Percentiles rank a stretch among this genome's conserved stretches.
Evolutionary conservation across 2,113 vertebrate species (phyloP).

Genomic region (Onychorhynchus coronatus): DNA sequence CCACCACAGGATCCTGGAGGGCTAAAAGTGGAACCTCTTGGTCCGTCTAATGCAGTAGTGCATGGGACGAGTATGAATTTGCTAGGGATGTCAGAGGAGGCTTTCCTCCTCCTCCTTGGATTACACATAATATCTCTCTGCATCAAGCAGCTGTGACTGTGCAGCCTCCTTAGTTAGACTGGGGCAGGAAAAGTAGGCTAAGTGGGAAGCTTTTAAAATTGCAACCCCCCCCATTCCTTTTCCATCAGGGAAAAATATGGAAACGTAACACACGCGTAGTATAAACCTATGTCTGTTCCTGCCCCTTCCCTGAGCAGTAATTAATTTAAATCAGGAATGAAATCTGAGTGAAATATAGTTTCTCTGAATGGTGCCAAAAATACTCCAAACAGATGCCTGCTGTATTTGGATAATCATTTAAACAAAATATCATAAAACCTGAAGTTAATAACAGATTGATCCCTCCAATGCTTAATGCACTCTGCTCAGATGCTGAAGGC

Average conservation of each 20-base stretch:
- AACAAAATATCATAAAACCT: background rate
- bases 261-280: accelerated
- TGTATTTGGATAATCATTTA: background rate
- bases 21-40: accelerated
- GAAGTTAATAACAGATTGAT: background rate
- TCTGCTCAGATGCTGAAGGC: background rate
- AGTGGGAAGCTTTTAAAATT: background rate
- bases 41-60: background rate
- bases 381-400: background rate
- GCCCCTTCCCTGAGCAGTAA: background rate
- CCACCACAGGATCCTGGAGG: accelerated
- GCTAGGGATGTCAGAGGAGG: background rate
- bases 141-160: background rate
- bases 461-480: background rate
- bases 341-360: background rate
- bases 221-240: background rate
- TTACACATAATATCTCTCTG: background rate
- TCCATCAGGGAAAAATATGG: background rate
- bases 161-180: background rate
- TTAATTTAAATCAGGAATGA: background rate
- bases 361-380: background rate
- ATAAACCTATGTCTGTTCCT: background rate
- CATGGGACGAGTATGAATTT: background rate
- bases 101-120: background rate
- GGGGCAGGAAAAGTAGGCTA: background rate